Evolutionary conservation across 1,140 invertebrate species (phyloP), one percentile per base, ranked within the genome.

Genomic region (Helicoverpa armigera): DNA sequence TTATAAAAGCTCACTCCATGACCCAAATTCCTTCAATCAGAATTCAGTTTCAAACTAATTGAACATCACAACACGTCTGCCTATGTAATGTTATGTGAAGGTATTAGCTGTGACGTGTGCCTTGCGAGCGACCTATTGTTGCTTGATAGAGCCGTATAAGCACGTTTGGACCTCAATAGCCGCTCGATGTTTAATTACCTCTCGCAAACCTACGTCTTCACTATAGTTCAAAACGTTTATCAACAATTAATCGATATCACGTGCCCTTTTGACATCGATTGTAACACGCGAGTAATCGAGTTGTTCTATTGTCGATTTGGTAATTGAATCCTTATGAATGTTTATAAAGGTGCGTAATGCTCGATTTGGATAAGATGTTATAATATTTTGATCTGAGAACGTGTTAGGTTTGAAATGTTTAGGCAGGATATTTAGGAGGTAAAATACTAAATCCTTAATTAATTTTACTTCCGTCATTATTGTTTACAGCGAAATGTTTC

Each of bases 131-230:
- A 72, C 18, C 18, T 72, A 72, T 72, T 79, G 76, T 79, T n/a
- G 56, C 53, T 31, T 74, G 70, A 82, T 79, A 61, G 75, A 65
- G 14, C 48, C 67, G 69, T 51, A 58, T 63, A 72, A 51, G 53
- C 67, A 58, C 72, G 70, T 75, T 31, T 76, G 79, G 29, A 67
- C 43, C 76, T 54, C 65, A 51, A 61, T 48, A 69, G 72, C 51
- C 51, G 16, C 60, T 50, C 58, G 63, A 82, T 78, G 75, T 82
- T 79, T 65, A 82, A 82, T 79, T 74, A 74, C 75, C 76, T 79
- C 58, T 14, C 58, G 16, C 56, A 75, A 58, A 48, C 43, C 35
- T 31, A 53, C 18, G 18, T 53, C 69, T 72, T 53, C 69, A 72
- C 14, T 72, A 54, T 54, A 54, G 69, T 72, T 53, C 69, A 54